These are phyloP conservation scores for Spea bombifrons DNA, from an alignment of 2,113 vertebrate genomes.

Conservation along the genomic window DNA sequence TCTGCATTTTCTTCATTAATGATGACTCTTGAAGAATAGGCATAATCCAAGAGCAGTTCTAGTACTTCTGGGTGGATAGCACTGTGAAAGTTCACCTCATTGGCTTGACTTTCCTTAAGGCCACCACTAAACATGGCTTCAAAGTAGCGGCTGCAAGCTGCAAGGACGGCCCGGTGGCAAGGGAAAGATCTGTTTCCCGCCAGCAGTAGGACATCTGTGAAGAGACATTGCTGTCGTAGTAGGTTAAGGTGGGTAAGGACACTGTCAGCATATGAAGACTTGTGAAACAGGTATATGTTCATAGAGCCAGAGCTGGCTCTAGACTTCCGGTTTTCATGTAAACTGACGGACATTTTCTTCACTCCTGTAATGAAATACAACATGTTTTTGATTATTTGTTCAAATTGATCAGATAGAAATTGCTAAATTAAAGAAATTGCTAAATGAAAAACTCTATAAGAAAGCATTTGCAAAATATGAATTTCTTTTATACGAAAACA, in stretches of 20 bases:
- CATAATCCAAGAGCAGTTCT: conserved; percentile 77
- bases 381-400: conserved; percentile 13
- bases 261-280: conserved; percentile 78
- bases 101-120: conserved; percentile 77
- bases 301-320: conserved; percentile 78
- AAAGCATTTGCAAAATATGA: no score
- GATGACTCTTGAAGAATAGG: conserved; percentile 76
- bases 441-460: no score
- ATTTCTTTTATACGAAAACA: no score
- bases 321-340: conserved; percentile 80
- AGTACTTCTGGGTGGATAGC: conserved; percentile 76
- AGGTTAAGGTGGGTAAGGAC: conserved; percentile 78
- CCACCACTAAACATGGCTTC: conserved; percentile 80
- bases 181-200: conserved; percentile 75
- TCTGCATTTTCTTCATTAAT: conserved; percentile 79
- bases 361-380: conserved; percentile 60
- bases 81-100: conserved; percentile 78
- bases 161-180: conserved; percentile 75
- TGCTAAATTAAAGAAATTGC: no score
- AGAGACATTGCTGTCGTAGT: conserved; percentile 75
- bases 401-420: not conserved
- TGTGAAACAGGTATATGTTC: conserved; percentile 79
- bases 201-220: conserved; percentile 76
- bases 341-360: conserved; percentile 78
- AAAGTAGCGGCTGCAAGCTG: conserved; percentile 77